Evolutionary conservation across 2,888 invertebrate genomes (phyloP).

Genomic region (Amblyteles armatorius): DNA sequence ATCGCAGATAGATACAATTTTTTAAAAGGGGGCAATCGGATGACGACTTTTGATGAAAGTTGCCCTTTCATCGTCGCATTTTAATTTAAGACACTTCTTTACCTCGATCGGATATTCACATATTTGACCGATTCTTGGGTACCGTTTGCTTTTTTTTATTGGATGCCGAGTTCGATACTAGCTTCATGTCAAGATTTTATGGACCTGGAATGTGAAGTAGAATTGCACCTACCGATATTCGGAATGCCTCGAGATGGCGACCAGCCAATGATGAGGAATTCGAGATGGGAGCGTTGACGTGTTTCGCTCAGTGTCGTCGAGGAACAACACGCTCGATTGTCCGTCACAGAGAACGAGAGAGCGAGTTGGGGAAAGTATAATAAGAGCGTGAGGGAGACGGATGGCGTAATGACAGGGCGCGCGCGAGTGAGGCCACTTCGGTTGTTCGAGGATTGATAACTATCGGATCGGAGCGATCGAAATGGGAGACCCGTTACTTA

Average conservation of each 20-base stretch:
- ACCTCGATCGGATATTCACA: not conserved
- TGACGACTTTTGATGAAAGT: not conserved
- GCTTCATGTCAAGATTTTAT: not conserved
- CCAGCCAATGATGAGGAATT: constrained; percentile 14
- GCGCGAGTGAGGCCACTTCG: constrained; percentile 64
- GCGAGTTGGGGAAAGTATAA: constrained; percentile 21
- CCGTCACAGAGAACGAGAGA: constrained; percentile 12
- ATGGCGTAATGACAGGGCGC: constrained; percentile 78
- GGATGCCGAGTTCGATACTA: not conserved
- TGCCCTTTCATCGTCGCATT: not conserved
- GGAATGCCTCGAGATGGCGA: not conserved
- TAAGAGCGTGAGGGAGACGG: constrained; percentile 34
- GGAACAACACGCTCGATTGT: constrained; percentile 8
- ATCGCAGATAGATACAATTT: not conserved
- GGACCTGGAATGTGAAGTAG: not conserved
- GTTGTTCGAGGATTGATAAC: constrained; percentile 79
- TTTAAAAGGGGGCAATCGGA: not conserved
- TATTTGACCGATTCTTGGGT: not conserved
- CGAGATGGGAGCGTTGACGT: not conserved
- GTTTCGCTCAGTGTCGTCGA: constrained; percentile 11
- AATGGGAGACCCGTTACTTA: constrained; percentile 82
- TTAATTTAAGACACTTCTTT: not conserved
- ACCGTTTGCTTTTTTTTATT: not conserved
- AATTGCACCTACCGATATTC: not conserved
- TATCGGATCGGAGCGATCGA: constrained; percentile 80